Percentiles rank a stretch among this genome's conserved stretches.
Conservation (phyloP, 2,888 invertebrate genomes). For the Hirtodrosophila duncani region DNA sequence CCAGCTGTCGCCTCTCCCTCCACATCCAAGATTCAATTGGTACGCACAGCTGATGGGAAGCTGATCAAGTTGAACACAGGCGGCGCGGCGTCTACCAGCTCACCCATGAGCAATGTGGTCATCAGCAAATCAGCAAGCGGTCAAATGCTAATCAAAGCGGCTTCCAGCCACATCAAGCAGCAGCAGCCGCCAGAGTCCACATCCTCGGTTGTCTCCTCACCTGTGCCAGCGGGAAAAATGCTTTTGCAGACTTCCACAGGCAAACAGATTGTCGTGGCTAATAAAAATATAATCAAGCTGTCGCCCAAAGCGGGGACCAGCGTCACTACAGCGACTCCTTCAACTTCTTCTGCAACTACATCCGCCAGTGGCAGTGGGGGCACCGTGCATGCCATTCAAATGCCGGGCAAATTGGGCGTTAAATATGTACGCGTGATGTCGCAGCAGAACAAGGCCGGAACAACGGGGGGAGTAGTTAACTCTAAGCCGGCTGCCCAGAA, state of each 20-base stretch:
- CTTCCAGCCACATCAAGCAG: constrained; percentile 11
- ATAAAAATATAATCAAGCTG: constrained; percentile 74
- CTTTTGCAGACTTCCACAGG: constrained; percentile 65
- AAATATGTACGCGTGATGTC: constrained; percentile 85
- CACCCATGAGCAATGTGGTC: constrained; percentile 34
- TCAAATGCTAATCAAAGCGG: constrained; percentile 49
- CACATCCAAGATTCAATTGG: constrained; percentile 41
- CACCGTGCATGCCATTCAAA: constrained; percentile 72
- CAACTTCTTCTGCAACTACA: constrained; percentile 9
- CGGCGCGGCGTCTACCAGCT: not conserved
- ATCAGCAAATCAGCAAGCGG: constrained; percentile 29
- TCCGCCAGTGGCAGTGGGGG: constrained; percentile 21
- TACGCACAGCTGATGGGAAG: constrained; percentile 62
- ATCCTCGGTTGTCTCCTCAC: constrained; percentile 3
- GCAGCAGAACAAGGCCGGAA: constrained; percentile 41
- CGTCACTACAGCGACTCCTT: constrained; percentile 1
- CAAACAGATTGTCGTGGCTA: constrained; percentile 74
- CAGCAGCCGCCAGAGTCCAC: not conserved
- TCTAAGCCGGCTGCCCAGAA: constrained; percentile 48
- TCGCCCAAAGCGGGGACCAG: constrained; percentile 57
- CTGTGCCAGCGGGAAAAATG: constrained; percentile 49
- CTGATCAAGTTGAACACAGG: constrained; percentile 51
- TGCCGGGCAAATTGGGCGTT: constrained; percentile 77
- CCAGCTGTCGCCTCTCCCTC: not conserved
- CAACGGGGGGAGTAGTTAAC: constrained; percentile 11